Base-by-base conservation (phyloP, 2,797 vertebrate genomes). In the Cichlasoma orientale region DNA sequence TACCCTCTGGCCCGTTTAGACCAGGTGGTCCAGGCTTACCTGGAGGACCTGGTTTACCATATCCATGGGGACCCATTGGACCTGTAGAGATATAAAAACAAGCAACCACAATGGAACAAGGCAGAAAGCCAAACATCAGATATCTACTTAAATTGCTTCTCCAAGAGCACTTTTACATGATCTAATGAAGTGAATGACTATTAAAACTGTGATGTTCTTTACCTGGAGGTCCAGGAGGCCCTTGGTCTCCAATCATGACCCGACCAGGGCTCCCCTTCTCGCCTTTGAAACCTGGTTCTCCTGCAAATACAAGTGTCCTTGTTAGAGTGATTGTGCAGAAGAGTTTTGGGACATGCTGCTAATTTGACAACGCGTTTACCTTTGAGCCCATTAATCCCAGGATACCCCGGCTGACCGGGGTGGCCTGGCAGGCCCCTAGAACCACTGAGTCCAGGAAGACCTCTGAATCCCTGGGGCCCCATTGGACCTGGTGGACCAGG, bases 211-310 rank as follows among this genome's bases (percentile, higher is more conserved):
- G 2, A 18, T 12, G 57, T 54, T 71, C 31, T 89, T 94, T 92
- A 98, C 98, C 98, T 95, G 95, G 96, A 57, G 93, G 95, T 63
- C 98, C 98, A 13, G 96, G 96, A 18, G 95, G 95, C 1, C 98
- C 98, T 81, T 95, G 97, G 23, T 97, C 95, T 78, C 98, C 98
- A 83, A 90, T 90, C n/a, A 87, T 89, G 2, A 95, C 95, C 77
- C 96, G 88, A 89, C 98, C 98, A 94, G 95, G 95, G 72, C n/a
- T 96, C 47, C 98, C 98, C 80, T 96, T 98, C 57, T 95, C 96
- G 2, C 98, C 97, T 3, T 93, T 95, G 74, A 94, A 94, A 86
- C 98, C 98, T 54, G 95, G 95, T 47, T 95, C 93, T 25, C 98
- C 98, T 99, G 89, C 54, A 93, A 88, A 93, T 50, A 85, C 23